Conservation (phyloP, 2,888 invertebrate species). For the Lepidocyrtinus sp. region DNA sequence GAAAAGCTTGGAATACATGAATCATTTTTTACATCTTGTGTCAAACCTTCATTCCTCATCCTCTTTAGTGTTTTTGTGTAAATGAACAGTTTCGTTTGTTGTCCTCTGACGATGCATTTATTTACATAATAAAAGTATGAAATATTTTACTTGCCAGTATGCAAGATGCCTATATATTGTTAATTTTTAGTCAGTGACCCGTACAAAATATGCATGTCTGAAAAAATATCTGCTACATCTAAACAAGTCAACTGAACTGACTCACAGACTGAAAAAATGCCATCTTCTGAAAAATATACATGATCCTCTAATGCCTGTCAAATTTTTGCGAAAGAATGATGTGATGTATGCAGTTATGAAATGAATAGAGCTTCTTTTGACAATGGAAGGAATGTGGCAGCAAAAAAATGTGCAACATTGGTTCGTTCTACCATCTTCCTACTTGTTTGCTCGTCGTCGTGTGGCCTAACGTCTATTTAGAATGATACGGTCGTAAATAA, state of each 20-base stretch:
- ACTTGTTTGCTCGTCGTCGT: background rate
- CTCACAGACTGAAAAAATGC: too few species aligned
- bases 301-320: background rate
- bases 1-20: constrained; percentile 48
- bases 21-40: constrained; percentile 39
- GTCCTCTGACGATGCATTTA: background rate
- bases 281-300: background rate
- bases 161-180: background rate
- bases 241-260: background rate
- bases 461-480: background rate
- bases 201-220: background rate
- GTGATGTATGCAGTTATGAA: background rate
- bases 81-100: constrained; percentile 6
- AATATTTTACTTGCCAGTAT: background rate
- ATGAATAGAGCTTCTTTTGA: background rate
- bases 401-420: background rate
- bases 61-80: constrained; percentile 12
- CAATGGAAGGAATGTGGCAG: background rate
- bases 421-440: background rate
- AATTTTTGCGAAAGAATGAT: too few species aligned
- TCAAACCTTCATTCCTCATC: constrained; percentile 15
- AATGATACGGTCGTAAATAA: too few species aligned
- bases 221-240: too few species aligned
- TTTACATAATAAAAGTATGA: constrained; percentile 47
- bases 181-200: background rate